phyloP scores from a whole-genome alignment of 2,113 vertebrate genomes.

The Heliornis fulica region DNA sequence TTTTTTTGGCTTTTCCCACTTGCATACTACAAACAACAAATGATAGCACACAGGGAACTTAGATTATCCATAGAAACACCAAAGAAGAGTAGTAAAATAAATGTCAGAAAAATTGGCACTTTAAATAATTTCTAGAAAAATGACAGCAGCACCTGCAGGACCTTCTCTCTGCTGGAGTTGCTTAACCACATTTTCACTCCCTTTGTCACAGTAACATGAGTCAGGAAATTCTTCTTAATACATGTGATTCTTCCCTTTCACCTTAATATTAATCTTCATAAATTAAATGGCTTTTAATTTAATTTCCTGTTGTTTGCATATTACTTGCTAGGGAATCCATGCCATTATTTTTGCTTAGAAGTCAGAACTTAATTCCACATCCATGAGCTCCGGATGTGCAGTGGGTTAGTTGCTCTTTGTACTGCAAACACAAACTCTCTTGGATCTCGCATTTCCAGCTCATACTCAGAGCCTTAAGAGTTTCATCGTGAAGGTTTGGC shows the following conservation, averaged over 20 bases:
- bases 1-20: neutral
- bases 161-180: neutral
- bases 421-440: accelerated
- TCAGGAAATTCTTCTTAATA: neutral
- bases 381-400: accelerated
- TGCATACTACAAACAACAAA: neutral
- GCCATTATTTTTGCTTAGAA: neutral
- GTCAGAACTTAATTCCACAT: neutral
- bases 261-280: neutral
- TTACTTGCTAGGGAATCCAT: neutral
- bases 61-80: neutral
- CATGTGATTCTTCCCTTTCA: neutral
- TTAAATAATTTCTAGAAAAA: neutral
- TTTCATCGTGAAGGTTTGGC: neutral
- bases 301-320: neutral
- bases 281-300: neutral
- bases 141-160: neutral
- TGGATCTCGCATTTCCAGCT: neutral
- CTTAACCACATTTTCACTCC: neutral
- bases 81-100: neutral
- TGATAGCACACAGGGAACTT: neutral
- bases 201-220: neutral
- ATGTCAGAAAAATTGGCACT: neutral
- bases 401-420: neutral
- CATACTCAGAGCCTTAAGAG: neutral